A percentile compares a stretch with the other conserved stretches of the same genome.
Conservation (phyloP, 2,888 invertebrate species). For the Scaptomyza flava region DNA sequence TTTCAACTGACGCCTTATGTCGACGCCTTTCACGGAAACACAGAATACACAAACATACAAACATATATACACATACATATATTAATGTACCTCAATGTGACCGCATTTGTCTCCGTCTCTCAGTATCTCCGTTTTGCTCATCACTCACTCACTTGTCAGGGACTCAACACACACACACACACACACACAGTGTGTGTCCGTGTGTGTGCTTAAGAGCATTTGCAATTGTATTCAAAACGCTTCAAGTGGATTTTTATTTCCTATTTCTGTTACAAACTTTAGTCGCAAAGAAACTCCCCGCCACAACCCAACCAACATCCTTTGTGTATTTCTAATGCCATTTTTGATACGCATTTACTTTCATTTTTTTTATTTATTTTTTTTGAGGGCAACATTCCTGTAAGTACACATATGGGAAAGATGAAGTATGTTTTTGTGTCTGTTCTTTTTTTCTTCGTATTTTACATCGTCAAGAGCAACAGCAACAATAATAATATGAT, state of each 20-base stretch:
- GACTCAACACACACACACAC: neutral
- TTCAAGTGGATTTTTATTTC: slow-evolving; percentile 79
- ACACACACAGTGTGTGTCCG: no score
- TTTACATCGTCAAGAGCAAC: slow-evolving; percentile 38
- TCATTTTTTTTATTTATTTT: slow-evolving; percentile 14
- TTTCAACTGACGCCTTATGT: slow-evolving; percentile 51
- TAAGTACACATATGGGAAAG: slow-evolving; percentile 53
- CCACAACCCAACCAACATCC: slow-evolving; percentile 12
- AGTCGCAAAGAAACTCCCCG: neutral
- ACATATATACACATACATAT: slow-evolving; percentile 20
- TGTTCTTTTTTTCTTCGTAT: neutral
- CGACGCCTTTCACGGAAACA: slow-evolving; percentile 40
- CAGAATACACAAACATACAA: slow-evolving; percentile 1
- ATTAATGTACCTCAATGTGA: slow-evolving; percentile 78
- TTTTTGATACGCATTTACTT: slow-evolving; percentile 74
- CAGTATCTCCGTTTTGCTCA: slow-evolving; percentile 39
- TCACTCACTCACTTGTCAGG: slow-evolving; percentile 66
- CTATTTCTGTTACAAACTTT: slow-evolving; percentile 64
- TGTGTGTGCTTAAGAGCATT: slow-evolving; percentile 41
- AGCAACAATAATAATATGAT: slow-evolving; percentile 28
- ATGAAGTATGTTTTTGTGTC: slow-evolving; percentile 63
- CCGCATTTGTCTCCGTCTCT: slow-evolving; percentile 57
- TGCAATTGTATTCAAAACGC: slow-evolving; percentile 78
- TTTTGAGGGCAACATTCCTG: slow-evolving; percentile 53
- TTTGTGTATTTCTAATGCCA: slow-evolving; percentile 77